Conservation (phyloP, 2,888 invertebrate species). For the Himalopsyche kuldschensis region DNA sequence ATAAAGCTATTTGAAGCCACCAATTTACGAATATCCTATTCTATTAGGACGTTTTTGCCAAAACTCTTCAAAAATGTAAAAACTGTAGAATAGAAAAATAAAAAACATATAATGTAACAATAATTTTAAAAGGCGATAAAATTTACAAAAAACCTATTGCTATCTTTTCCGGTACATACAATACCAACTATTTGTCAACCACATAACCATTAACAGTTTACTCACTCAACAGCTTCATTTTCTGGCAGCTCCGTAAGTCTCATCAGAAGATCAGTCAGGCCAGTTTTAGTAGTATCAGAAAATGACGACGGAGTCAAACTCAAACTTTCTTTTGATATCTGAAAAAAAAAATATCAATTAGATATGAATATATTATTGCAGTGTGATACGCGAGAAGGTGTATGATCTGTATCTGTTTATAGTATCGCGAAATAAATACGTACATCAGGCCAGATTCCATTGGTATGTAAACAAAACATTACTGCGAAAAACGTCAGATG, state of each 20-base stretch:
- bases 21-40: too few relatives aligned
- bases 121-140: too few relatives aligned
- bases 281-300: background rate
- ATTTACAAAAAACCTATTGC: too few relatives aligned
- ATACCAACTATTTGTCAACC: too few relatives aligned
- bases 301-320: conserved; percentile 8
- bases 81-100: too few relatives aligned
- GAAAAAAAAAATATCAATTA: conserved; percentile 7
- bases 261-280: conserved; percentile 24
- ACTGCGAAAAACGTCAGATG: too few relatives aligned
- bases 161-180: too few relatives aligned
- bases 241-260: conserved; percentile 20
- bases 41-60: too few relatives aligned
- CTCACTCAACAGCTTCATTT: conserved; percentile 38
- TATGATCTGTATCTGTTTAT: background rate
- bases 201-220: background rate
- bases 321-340: conserved; percentile 17
- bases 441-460: background rate
- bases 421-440: background rate
- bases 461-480: too few relatives aligned
- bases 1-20: too few relatives aligned
- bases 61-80: too few relatives aligned
- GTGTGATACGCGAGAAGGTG: background rate
- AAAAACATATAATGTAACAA: too few relatives aligned
- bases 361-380: background rate